Evolutionary conservation across 2,113 vertebrate genomes (phyloP).

Genomic region (Ageneiosus marmoratus): DNA sequence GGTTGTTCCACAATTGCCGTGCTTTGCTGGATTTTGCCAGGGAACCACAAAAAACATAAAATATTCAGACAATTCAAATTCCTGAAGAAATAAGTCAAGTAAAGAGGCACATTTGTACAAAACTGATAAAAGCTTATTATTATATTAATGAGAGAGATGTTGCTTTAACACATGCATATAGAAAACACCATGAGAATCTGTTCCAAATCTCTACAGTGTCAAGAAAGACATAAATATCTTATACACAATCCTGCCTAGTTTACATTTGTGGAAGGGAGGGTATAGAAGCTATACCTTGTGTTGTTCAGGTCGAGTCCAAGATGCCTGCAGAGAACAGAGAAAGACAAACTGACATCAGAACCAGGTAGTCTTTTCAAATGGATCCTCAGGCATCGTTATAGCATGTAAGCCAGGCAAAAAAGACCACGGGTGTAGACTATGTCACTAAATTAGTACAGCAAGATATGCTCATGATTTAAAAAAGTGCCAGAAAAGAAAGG

Average conservation of each 20-base stretch:
- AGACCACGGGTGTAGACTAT: not conserved
- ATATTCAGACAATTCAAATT: not conserved
- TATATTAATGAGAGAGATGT: not conserved
- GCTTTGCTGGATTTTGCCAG: conserved; percentile 19
- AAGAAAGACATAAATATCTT: not conserved
- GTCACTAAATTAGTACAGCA: not conserved
- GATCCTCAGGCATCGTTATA: conserved; percentile 57
- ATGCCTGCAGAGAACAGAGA: conserved; percentile 97
- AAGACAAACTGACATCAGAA: conserved; percentile 80
- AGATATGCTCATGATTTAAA: not conserved
- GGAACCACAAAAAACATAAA: not conserved
- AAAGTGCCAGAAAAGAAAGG: not conserved
- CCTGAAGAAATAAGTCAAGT: not conserved
- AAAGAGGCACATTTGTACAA: not conserved
- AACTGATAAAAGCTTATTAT: not conserved
- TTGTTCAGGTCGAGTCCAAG: conserved; percentile 97
- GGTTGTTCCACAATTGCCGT: conserved; percentile 38
- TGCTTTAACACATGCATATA: not conserved
- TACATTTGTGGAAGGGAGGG: conserved; percentile 26
- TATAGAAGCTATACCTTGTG: conserved; percentile 92
- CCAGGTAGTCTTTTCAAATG: conserved; percentile 70
- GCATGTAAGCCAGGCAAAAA: conserved; percentile 7
- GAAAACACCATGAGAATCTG: not conserved
- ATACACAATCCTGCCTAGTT: conserved; percentile 5
- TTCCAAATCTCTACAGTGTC: not conserved